These are phyloP conservation scores for Morus bassanus DNA, from an alignment of 2,797 vertebrate species.

Conservation along the genomic window DNA sequence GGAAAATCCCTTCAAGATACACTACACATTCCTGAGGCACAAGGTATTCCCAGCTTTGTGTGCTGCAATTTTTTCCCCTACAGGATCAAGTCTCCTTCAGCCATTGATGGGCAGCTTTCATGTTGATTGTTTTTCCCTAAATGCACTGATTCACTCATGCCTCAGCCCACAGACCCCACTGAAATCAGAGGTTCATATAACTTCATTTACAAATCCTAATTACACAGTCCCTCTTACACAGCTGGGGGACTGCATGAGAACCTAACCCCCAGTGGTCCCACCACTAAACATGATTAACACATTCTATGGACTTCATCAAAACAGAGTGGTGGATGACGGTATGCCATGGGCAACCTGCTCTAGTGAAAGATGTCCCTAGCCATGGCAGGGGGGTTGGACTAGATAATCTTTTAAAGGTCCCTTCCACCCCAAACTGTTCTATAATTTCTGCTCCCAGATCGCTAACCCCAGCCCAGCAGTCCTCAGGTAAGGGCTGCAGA, in stretches of 20 bases:
- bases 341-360: neutral
- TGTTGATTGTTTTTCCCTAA: neutral
- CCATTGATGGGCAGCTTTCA: neutral
- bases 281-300: neutral
- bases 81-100: neutral
- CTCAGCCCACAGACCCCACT: neutral
- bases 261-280: neutral
- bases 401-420: neutral
- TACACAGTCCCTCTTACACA: neutral
- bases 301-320: neutral
- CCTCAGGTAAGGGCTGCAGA: neutral
- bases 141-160: neutral
- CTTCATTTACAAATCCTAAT: neutral
- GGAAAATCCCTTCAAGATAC: neutral
- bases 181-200: neutral
- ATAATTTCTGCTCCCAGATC: neutral
- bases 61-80: neutral
- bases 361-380: neutral
- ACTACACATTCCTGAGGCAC: neutral
- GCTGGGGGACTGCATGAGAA: neutral
- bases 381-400: rapidly evolving
- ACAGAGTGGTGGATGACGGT: neutral
- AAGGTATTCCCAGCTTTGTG: neutral
- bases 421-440: neutral
- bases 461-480: neutral